These are phyloP conservation scores for Urocitellus parryii DNA, from an alignment of 2,113 vertebrate species.

Conservation along the genomic window DNA sequence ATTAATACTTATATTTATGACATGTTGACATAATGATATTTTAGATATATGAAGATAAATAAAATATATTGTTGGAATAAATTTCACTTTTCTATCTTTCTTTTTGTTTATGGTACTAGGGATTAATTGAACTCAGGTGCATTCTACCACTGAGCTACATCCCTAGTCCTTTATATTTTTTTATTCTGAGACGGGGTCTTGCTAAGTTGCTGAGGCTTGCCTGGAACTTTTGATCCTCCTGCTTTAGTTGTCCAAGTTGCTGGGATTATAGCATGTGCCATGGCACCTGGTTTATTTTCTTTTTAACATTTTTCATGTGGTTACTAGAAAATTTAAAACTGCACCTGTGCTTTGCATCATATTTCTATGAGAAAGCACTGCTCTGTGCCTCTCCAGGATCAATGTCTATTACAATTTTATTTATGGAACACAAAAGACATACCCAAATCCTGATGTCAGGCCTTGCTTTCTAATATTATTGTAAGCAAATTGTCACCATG, in stretches of 20 bases:
- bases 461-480: neutral
- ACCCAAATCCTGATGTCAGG: neutral
- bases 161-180: too few species aligned
- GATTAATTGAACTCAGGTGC: too few species aligned
- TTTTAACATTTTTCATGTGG: neutral
- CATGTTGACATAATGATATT: neutral
- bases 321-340: neutral
- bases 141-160: too few species aligned
- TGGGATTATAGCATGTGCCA: too few species aligned
- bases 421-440: slow-evolving; percentile 1
- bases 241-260: too few species aligned
- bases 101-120: too few species aligned
- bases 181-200: too few species aligned
- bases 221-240: too few species aligned
- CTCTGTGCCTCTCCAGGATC: neutral
- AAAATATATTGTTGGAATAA: neutral
- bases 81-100: neutral
- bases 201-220: too few species aligned
- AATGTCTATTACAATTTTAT: neutral
- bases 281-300: neutral
- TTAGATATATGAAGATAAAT: neutral
- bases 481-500: neutral
- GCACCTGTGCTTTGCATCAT: neutral
- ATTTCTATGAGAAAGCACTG: neutral
- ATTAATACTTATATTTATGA: neutral